Evolutionary conservation across 2,113 vertebrate species (phyloP).

Genomic region (Motacilla tschutschensis): DNA sequence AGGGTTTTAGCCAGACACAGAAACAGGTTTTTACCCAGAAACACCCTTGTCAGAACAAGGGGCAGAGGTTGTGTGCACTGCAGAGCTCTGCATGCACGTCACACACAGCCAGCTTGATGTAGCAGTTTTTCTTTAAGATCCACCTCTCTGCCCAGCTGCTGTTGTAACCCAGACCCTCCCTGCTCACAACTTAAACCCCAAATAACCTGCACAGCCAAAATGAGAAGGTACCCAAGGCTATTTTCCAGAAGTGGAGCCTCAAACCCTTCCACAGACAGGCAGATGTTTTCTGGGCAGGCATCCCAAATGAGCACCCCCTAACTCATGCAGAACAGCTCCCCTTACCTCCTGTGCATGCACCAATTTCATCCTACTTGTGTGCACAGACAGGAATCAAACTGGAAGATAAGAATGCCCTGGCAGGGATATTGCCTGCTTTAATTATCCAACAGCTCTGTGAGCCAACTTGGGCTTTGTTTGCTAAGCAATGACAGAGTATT

Average conservation of each 20-base stretch:
- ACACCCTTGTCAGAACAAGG: not conserved
- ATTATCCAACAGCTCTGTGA: not conserved
- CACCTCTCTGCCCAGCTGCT: not conserved
- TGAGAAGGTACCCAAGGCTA: not conserved
- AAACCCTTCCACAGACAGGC: not conserved
- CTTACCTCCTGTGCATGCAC: not conserved
- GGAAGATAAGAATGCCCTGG: not conserved
- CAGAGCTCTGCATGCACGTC: not conserved
- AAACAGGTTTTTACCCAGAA: not conserved
- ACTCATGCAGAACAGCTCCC: not conserved
- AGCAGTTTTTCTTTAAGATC: not conserved
- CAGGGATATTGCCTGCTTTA: not conserved
- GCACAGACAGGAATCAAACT: not conserved
- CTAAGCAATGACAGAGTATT: not conserved
- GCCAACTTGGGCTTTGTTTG: not conserved
- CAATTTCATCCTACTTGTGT: not conserved
- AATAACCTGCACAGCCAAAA: not conserved
- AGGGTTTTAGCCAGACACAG: not conserved
- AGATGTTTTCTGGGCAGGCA: not conserved
- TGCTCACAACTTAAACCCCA: not conserved
- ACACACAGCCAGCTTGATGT: accelerated
- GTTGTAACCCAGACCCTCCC: not conserved
- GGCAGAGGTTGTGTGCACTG: not conserved
- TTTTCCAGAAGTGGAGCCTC: not conserved
- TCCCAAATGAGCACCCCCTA: not conserved